These are phyloP conservation scores for Hippopotamus amphibius DNA, from an alignment of 2,113 vertebrate genomes.

Conservation along the genomic window DNA sequence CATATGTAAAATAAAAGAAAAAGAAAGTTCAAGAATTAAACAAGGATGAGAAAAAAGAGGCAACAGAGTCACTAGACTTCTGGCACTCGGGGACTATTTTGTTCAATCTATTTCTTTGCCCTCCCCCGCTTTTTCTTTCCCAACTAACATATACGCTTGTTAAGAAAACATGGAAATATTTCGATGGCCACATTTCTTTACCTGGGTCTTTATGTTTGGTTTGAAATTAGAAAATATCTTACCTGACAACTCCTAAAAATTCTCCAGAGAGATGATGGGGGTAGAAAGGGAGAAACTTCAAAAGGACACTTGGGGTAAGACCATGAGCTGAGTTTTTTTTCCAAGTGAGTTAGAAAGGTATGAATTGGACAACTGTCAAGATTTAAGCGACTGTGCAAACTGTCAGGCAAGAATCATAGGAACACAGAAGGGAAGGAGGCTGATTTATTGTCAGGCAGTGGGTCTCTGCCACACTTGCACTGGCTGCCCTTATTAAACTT, in stretches of 20 bases:
- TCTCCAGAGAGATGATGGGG: background rate
- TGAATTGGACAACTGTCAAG: background rate
- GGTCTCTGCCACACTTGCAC: background rate
- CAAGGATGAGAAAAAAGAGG: background rate
- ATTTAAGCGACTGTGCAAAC: background rate
- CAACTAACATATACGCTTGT: background rate
- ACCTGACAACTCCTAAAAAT: background rate
- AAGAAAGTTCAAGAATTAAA: background rate
- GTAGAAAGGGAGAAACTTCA: background rate
- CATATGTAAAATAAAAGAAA: background rate
- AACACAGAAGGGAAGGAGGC: background rate
- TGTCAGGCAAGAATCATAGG: background rate
- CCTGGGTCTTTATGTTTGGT: background rate
- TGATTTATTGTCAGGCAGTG: background rate
- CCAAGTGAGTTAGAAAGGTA: background rate
- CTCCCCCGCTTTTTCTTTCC: no score
- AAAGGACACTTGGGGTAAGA: background rate
- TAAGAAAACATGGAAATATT: background rate
- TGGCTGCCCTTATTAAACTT: background rate
- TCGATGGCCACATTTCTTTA: background rate
- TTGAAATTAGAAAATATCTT: conserved; percentile 19
- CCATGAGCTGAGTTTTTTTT: background rate
- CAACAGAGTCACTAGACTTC: background rate
- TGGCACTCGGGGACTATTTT: background rate
- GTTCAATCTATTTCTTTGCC: background rate